Base-by-base conservation (phyloP, 2,888 invertebrate genomes). In the Pyrochroa serraticornis region DNA sequence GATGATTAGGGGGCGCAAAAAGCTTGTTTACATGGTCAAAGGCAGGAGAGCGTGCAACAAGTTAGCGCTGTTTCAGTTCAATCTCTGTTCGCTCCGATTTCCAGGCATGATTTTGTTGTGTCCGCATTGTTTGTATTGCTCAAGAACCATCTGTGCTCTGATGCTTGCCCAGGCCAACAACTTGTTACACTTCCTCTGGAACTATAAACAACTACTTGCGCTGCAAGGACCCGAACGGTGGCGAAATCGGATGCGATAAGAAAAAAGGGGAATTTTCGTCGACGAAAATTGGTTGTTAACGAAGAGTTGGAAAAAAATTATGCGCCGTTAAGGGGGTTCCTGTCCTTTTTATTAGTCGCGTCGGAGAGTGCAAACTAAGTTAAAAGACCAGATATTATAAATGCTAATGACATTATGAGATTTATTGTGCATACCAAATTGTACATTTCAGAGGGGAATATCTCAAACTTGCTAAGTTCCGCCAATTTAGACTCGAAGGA, bases 401-500 rank as follows among this genome's bases (percentile, higher is more conserved):
- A 70, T 70, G 68, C 67, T 70, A 70, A 70, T 70, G 66, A 59
- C 64, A 65, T 70, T 69, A 68, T 50, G 61, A 62, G 68, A 70
- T 67, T 68, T 68, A 69, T 69, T 64, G 67, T 66, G 66, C 67
- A 64, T 67, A 65, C 69, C 52, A 61, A 67, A 67, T 65, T 63
- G 54, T 55, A 62, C 53, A 34, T 46, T 52, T 53, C 52, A 48
- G 22, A 13, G 57, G 60, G 52, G 52, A 57, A 55, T 46, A 55
- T 38, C 9, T 34, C 37, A 43, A 50, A 38, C 46, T 45, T 50
- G 37, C 35, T 6, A 37, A 54, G 34, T 48, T 49, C n/a, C 7
- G 8, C 30, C 60, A 60, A 60, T 60, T 56, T 47, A 38, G 38
- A 56, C 39, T 51, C 35, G 45, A 37, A 13, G 14, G 37, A 58